Evolutionary conservation across 2,797 vertebrate species (phyloP).

Genomic region (Muraenolepis orangiensis): DNA sequence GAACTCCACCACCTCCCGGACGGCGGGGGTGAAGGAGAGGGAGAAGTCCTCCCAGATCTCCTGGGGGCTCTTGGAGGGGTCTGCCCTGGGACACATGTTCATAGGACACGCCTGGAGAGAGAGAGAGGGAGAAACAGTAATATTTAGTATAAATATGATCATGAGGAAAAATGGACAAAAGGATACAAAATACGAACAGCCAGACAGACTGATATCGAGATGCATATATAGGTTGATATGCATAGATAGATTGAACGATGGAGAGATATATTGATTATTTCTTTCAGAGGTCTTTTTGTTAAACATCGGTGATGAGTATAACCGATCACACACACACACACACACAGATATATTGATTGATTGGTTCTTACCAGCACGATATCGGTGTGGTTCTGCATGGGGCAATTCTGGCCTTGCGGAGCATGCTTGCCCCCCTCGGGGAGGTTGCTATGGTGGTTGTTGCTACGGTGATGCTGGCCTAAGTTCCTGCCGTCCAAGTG

Average conservation of each 20-base stretch:
- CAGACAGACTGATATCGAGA: neutral
- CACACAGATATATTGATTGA: neutral
- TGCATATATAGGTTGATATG: neutral
- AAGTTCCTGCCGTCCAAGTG: slow-evolving; percentile 30
- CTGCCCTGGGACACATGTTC: slow-evolving; percentile 81
- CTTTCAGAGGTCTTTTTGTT: no score
- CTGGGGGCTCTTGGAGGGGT: slow-evolving; percentile 80
- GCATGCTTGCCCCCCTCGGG: slow-evolving; percentile 44
- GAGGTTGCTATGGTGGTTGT: slow-evolving; percentile 64
- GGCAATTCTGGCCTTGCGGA: slow-evolving; percentile 64
- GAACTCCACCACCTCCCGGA: slow-evolving; percentile 90
- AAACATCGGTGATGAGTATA: no score
- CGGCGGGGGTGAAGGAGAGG: slow-evolving; percentile 87
- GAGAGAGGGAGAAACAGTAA: slow-evolving; percentile 1
- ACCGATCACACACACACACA: no score
- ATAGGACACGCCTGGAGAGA: slow-evolving; percentile 84
- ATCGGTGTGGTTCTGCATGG: slow-evolving; percentile 68
- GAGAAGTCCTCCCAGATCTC: slow-evolving; percentile 95
- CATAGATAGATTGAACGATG: neutral
- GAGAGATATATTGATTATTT: neutral
- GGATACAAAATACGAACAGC: neutral
- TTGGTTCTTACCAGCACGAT: slow-evolving; percentile 79
- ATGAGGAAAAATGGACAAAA: neutral
- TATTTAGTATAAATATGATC: neutral
- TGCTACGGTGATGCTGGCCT: slow-evolving; percentile 47